A percentile compares a stretch with the other conserved stretches of the same genome.
Conservation (phyloP, 2,888 invertebrate species). For the Meiosimyza decipiens region DNA sequence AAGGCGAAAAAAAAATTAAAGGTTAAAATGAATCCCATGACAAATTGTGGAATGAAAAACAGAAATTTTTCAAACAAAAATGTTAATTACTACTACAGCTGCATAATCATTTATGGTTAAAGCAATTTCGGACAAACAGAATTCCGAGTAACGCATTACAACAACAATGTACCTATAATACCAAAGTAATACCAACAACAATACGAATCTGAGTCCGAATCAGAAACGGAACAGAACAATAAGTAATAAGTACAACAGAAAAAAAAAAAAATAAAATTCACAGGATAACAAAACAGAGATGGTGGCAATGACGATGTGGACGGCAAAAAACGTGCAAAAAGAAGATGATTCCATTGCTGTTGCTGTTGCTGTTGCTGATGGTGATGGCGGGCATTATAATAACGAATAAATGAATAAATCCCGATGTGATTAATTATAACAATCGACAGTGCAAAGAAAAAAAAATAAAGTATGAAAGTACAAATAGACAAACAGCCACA, state of each 20-base stretch:
- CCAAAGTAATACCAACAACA: too few species aligned
- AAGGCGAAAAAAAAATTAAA: too few species aligned
- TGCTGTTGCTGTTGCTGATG: too few species aligned
- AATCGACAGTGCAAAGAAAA: conserved; percentile 7
- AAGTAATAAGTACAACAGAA: neutral
- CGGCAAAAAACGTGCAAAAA: neutral
- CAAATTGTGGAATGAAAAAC: too few species aligned
- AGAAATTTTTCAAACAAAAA: conserved; percentile 7
- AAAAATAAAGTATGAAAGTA: neutral
- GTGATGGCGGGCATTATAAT: neutral
- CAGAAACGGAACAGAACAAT: neutral
- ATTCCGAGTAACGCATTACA: too few species aligned
- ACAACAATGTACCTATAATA: too few species aligned
- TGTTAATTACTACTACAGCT: conserved; percentile 3
- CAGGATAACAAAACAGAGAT: too few species aligned
- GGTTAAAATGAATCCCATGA: too few species aligned
- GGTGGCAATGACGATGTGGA: neutral
- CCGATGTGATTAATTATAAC: conserved; percentile 24
- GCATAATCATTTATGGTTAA: conserved; percentile 4
- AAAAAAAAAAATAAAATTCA: too few species aligned
- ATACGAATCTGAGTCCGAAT: too few species aligned
- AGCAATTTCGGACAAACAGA: neutral
- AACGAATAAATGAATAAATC: conserved; percentile 29
- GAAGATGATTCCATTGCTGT: neutral
- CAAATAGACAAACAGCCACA: neutral